phyloP scores from a whole-genome alignment of 2,113 vertebrate species.

The Macrotus californicus region DNA sequence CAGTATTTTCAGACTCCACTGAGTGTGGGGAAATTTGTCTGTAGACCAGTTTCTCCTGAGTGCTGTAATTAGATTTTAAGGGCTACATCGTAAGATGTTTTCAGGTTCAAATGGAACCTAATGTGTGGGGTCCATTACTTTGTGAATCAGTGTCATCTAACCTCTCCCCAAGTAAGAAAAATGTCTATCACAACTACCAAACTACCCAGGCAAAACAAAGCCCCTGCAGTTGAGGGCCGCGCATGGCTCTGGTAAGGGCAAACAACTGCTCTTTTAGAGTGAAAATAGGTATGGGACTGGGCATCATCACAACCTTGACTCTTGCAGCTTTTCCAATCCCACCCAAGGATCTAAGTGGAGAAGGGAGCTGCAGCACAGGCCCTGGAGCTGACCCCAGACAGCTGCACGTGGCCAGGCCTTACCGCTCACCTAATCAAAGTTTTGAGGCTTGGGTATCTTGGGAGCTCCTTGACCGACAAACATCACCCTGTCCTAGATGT shows the following conservation, averaged over 20 bases:
- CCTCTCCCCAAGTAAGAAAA: background rate
- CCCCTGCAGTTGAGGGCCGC: background rate
- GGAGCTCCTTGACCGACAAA: background rate
- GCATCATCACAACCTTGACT: background rate
- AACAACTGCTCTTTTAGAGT: background rate
- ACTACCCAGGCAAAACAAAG: background rate
- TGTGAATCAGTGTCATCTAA: background rate
- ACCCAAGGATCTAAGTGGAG: background rate
- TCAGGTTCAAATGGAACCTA: background rate
- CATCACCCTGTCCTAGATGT: background rate
- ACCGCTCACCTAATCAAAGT: background rate
- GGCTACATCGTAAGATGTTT: background rate
- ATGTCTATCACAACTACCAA: background rate
- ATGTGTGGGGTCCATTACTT: background rate
- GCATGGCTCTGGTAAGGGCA: background rate
- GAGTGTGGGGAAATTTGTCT: background rate
- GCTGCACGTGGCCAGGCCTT: background rate
- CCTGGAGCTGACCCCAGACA: background rate
- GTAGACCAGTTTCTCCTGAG: background rate
- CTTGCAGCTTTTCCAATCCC: background rate
- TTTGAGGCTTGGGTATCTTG: background rate
- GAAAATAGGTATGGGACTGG: background rate
- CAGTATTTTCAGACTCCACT: background rate
- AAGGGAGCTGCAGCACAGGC: background rate
- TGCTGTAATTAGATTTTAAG: background rate